Percentiles rank a stretch among this genome's conserved stretches.
Evolutionary conservation across 2,888 invertebrate species (phyloP).

Genomic region (Acrobasis consociella): DNA sequence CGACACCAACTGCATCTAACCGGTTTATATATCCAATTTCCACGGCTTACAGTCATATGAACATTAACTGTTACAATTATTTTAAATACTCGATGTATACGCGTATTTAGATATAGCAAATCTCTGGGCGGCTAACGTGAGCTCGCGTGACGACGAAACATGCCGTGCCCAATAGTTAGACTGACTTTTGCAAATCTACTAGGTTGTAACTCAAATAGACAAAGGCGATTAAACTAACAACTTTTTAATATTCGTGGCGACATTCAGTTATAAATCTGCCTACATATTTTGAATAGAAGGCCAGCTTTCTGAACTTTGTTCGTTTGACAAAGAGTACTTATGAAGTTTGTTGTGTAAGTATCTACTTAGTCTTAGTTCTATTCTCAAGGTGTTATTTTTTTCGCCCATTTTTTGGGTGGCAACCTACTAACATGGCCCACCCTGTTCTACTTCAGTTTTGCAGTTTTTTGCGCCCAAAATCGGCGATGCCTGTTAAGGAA

Average conservation of each 20-base stretch:
- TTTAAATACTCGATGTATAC: conserved; percentile 27
- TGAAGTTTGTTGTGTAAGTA: no score
- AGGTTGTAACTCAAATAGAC: conserved; percentile 48
- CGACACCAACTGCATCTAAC: conserved; percentile 38
- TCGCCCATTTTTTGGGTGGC: no score
- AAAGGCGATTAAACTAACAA: conserved; percentile 60
- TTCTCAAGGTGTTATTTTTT: no score
- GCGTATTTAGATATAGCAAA: conserved; percentile 37
- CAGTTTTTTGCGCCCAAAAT: no score
- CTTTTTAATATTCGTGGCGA: conserved; percentile 46
- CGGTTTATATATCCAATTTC: conserved; percentile 24
- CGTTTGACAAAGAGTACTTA: background rate
- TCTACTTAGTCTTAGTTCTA: no score
- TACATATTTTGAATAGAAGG: conserved; percentile 6
- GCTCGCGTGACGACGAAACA: conserved; percentile 60
- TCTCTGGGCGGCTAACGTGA: conserved; percentile 38
- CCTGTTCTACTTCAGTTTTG: no score
- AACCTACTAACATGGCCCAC: no score
- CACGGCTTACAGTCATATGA: background rate
- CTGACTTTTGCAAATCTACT: conserved; percentile 67
- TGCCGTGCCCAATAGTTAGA: conserved; percentile 73
- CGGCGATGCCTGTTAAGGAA: no score
- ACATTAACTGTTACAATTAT: background rate
- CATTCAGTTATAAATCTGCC: conserved; percentile 6
- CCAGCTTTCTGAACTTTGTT: background rate